Percentiles rank a stretch among this genome's conserved stretches.
Evolutionary conservation across 2,113 vertebrate species (phyloP).

Genomic region (Myotis lucifugus): DNA sequence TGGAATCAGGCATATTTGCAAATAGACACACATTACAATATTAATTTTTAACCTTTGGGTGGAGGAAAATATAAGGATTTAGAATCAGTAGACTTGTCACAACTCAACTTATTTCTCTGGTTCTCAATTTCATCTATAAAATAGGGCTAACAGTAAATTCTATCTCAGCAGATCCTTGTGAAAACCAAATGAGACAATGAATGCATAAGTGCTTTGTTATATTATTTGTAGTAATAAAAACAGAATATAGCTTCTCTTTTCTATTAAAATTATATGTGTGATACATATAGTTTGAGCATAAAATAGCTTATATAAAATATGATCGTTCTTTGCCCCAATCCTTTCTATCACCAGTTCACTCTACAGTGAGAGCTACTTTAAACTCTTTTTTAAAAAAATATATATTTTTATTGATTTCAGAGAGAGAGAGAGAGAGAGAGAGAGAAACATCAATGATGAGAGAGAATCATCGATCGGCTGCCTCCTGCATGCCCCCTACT

Average conservation of each 20-base stretch:
- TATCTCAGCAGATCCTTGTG: background rate
- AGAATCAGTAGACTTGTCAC: background rate
- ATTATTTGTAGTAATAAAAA: slow-evolving; percentile 22
- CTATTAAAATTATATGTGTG: background rate
- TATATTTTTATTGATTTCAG: too few relatives aligned
- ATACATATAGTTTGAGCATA: background rate
- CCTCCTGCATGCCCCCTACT: too few relatives aligned
- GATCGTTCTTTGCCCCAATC: background rate
- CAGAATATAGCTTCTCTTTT: background rate
- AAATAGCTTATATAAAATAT: background rate
- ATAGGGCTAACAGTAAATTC: background rate
- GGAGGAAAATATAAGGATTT: background rate
- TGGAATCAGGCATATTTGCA: background rate
- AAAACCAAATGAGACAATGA: background rate
- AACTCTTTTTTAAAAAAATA: background rate
- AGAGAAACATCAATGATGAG: too few relatives aligned
- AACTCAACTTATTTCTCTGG: slow-evolving; percentile 37
- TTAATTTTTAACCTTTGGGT: background rate
- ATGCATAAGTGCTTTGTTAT: background rate
- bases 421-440: too few relatives aligned
- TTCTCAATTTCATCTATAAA: background rate
- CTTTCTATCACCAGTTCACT: background rate
- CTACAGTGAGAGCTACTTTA: background rate
- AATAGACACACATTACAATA: background rate
- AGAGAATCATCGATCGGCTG: too few relatives aligned